Percentiles rank a stretch among this genome's conserved stretches.
phyloP scores from a whole-genome alignment of 2,888 invertebrate genomes.

The Mesochorus sp. region DNA sequence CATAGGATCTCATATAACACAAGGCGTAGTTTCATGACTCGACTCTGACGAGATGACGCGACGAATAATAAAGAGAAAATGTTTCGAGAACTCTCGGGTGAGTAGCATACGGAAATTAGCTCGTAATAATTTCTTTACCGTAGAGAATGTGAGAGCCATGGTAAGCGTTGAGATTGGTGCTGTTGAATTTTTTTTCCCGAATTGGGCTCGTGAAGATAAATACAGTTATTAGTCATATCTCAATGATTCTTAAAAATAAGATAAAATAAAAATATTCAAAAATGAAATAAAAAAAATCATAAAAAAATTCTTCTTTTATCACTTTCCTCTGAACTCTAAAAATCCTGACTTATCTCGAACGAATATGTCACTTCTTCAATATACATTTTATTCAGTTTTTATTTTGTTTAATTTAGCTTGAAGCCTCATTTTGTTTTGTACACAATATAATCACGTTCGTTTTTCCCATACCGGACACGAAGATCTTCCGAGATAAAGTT shows the following conservation, averaged over 20 bases:
- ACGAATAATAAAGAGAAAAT: slow-evolving; percentile 55
- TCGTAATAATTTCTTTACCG: slow-evolving; percentile 26
- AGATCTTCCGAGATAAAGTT: slow-evolving; percentile 64
- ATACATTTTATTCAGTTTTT: no score
- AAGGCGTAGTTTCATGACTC: slow-evolving; percentile 41
- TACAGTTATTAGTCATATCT: neutral
- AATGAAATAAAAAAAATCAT: no score
- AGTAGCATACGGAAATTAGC: slow-evolving; percentile 53
- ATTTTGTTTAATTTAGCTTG: no score
- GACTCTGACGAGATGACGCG: slow-evolving; percentile 35
- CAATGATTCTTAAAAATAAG: neutral
- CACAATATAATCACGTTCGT: no score
- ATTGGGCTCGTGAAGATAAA: neutral
- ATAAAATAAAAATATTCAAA: neutral
- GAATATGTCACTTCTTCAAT: no score
- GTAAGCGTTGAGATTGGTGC: neutral
- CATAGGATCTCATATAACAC: slow-evolving; percentile 1
- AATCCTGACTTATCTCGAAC: no score
- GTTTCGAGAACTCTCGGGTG: slow-evolving; percentile 21
- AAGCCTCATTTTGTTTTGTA: no score
- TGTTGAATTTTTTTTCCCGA: neutral
- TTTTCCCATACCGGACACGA: slow-evolving; percentile 67
- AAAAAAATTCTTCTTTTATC: no score
- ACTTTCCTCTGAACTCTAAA: no score
- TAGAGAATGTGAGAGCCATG: slow-evolving; percentile 13